Percentiles rank a stretch among this genome's conserved stretches.
Evolutionary conservation across 2,797 vertebrate species (phyloP).

Genomic region (Leptodactylus fallax): DNA sequence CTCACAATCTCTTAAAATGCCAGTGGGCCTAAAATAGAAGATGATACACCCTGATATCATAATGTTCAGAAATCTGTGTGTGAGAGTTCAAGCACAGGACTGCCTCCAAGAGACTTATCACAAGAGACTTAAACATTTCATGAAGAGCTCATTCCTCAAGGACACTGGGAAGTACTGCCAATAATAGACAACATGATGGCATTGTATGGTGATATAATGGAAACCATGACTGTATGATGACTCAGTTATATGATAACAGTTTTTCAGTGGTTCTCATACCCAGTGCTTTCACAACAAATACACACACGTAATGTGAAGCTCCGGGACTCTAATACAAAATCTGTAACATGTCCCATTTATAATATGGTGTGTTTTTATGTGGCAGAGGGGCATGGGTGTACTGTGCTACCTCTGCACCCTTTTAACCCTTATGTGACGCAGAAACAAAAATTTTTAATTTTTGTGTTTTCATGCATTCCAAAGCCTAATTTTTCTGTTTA

Average conservation of each 20-base stretch:
- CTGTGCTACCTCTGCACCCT: not conserved
- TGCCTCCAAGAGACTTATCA: not conserved
- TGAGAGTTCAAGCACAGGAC: not conserved
- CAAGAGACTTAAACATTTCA: not conserved
- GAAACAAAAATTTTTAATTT: no score
- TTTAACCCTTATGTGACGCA: no score
- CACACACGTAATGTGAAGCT: not conserved
- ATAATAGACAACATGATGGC: not conserved
- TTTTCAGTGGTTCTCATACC: not conserved
- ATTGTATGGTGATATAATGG: not conserved
- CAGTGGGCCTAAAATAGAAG: conserved; percentile 6
- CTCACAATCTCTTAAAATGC: not conserved
- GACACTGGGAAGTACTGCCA: not conserved
- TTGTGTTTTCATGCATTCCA: no score
- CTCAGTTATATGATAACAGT: no score
- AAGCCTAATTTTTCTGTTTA: no score
- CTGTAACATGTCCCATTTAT: not conserved
- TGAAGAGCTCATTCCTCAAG: not conserved
- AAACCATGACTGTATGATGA: not conserved
- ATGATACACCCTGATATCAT: not conserved
- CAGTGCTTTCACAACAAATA: not conserved
- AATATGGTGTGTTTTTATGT: not conserved
- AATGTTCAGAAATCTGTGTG: conserved; percentile 8
- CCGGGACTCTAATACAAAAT: not conserved
- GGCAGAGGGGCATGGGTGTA: not conserved